phyloP scores from a whole-genome alignment of 53 echinoderm and acorn worm species.

The Patiria pectinifera region DNA sequence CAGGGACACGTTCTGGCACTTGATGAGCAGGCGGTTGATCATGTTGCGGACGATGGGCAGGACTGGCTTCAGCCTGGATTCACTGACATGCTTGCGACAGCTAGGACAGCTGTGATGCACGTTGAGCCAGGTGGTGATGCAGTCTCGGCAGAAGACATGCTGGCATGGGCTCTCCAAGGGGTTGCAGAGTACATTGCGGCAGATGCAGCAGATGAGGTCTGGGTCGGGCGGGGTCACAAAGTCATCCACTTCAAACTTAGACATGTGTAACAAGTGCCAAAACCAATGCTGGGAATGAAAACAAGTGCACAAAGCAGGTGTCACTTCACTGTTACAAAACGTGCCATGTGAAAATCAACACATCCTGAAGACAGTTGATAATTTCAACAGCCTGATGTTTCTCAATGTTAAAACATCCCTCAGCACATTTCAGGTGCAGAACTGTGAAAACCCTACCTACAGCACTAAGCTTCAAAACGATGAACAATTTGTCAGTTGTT shows the following conservation, averaged over 20 bases:
- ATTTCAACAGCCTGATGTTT: too few relatives aligned
- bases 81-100: constrained; percentile 81
- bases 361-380: too few relatives aligned
- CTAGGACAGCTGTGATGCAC: constrained; percentile 92
- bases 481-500: too few relatives aligned
- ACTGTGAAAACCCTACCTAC: too few relatives aligned
- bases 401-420: too few relatives aligned
- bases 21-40: constrained; percentile 90
- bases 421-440: too few relatives aligned
- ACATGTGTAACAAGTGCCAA: constrained; percentile 64
- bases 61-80: constrained; percentile 85
- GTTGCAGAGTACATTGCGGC: constrained; percentile 84
- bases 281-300: neutral
- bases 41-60: constrained; percentile 97
- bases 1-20: constrained; percentile 76
- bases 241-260: constrained; percentile 87
- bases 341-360: too few relatives aligned
- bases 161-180: constrained; percentile 95
- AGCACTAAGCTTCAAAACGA: too few relatives aligned
- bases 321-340: too few relatives aligned
- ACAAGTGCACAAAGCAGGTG: neutral
- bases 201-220: constrained; percentile 96
- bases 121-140: constrained; percentile 92
- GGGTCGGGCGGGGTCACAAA: constrained; percentile 90
- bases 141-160: constrained; percentile 97